A percentile compares a stretch with the other conserved stretches of the same genome.
phyloP scores from a whole-genome alignment of 2,113 vertebrate genomes.

The Protomyctophum bolini region DNA sequence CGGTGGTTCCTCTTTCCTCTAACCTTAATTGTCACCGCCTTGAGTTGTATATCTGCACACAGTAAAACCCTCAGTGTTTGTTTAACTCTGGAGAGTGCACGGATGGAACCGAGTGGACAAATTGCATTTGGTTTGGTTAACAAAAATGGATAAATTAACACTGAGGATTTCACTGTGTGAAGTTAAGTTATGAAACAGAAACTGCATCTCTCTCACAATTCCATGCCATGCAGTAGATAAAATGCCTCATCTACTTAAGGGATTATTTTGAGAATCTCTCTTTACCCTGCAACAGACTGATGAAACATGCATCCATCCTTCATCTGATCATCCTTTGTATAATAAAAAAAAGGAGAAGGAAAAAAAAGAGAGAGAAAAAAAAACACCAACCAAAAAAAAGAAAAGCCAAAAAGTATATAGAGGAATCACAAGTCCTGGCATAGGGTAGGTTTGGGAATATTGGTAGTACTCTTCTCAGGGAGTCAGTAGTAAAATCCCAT shows the following conservation, averaged over 20 bases:
- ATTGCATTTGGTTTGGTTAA: too few relatives aligned
- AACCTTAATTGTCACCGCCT: too few relatives aligned
- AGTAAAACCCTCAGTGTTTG: too few relatives aligned
- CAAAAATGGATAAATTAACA: not conserved
- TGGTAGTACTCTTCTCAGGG: slow-evolving; percentile 76
- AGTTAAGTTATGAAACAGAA: slow-evolving; percentile 31
- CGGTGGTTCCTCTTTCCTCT: too few relatives aligned
- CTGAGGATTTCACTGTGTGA: not conserved
- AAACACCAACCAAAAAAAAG: slow-evolving; percentile 41
- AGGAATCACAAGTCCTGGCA: slow-evolving; percentile 69
- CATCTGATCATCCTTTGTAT: slow-evolving; percentile 71
- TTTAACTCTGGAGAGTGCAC: too few relatives aligned
- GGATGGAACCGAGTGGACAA: too few relatives aligned
- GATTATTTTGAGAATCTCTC: slow-evolving; percentile 78
- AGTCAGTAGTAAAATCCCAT: slow-evolving; percentile 66
- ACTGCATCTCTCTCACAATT: slow-evolving; percentile 46
- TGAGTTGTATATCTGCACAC: too few relatives aligned
- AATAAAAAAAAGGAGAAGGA: not conserved
- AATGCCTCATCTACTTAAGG: slow-evolving; percentile 70
- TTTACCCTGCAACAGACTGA: slow-evolving; percentile 74
- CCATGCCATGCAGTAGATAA: slow-evolving; percentile 65
- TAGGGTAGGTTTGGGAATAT: slow-evolving; percentile 72
- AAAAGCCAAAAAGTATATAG: slow-evolving; percentile 42
- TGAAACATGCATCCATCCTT: slow-evolving; percentile 70
- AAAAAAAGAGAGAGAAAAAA: too few relatives aligned